These are phyloP conservation scores for Oasisia sp. DNA, from an alignment of 2,888 invertebrate species.

Conservation along the genomic window DNA sequence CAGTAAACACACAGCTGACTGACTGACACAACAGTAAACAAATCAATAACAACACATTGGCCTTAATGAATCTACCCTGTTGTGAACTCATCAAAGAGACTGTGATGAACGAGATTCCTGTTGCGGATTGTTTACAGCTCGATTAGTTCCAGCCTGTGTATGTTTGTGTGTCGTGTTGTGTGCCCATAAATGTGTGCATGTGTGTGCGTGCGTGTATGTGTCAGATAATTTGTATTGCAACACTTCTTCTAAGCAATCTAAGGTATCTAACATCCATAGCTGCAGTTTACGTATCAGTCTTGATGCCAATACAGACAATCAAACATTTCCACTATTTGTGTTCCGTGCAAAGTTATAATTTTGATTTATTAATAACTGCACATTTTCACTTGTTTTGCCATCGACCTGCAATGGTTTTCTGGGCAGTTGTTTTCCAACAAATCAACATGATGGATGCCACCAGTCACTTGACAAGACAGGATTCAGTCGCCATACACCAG, in stretches of 20 bases:
- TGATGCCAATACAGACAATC: too few species aligned
- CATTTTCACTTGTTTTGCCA: too few species aligned
- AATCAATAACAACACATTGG: neutral
- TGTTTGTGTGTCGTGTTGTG: too few species aligned
- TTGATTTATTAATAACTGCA: too few species aligned
- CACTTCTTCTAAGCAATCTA: too few species aligned
- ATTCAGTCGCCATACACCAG: too few species aligned
- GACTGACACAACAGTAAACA: neutral
- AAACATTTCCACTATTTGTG: too few species aligned
- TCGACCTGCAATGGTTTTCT: too few species aligned
- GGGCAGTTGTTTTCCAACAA: too few species aligned
- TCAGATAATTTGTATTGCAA: neutral
- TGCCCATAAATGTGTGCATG: neutral
- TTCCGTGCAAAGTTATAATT: too few species aligned
- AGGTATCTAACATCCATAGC: neutral
- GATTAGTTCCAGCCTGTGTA: neutral
- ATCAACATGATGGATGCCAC: too few species aligned
- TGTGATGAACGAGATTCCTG: neutral
- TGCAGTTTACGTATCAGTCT: neutral
- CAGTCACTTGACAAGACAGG: too few species aligned
- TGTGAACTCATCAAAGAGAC: neutral
- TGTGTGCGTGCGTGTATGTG: neutral
- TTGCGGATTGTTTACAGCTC: neutral
- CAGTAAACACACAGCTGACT: neutral
- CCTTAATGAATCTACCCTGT: conserved; percentile 13